Conservation (phyloP, 2,888 invertebrate species). For the Hirtodrosophila alboralis region DNA sequence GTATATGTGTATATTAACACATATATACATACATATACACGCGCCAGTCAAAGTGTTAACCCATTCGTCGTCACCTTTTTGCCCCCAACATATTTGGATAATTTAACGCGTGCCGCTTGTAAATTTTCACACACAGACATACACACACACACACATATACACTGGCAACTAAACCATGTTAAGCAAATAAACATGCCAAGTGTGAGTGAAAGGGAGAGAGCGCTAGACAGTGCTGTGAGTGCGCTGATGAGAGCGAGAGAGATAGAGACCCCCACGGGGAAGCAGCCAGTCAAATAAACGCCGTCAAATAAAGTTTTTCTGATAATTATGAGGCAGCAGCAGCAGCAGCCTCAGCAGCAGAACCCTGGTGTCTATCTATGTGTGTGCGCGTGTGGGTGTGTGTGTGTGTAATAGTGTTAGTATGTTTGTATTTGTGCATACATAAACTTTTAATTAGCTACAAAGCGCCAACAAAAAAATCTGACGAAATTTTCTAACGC, state of each 20-base stretch:
- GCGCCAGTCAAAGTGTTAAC: conserved; percentile 68
- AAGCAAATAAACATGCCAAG: conserved; percentile 70
- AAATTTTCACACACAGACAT: conserved; percentile 63
- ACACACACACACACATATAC: conserved; percentile 24
- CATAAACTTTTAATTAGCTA: conserved; percentile 77
- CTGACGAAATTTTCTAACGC: conserved; percentile 50
- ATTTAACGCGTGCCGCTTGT: conserved; percentile 78
- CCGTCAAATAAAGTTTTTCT: conserved; percentile 75
- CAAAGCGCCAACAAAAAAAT: conserved; percentile 73
- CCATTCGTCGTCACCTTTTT: conserved; percentile 78
- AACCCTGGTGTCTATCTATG: conserved; percentile 15
- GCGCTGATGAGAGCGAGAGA: conserved; percentile 7
- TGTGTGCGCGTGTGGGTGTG: conserved; percentile 21
- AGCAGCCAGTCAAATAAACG: conserved; percentile 77
- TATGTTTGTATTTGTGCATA: conserved; percentile 43
- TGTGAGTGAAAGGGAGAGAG: conserved; percentile 8
- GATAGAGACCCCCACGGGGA: conserved; percentile 28
- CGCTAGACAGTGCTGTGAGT: conserved; percentile 11
- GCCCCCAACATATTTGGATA: conserved; percentile 78
- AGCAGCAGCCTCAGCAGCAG: conserved; percentile 3
- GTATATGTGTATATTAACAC: conserved; percentile 3
- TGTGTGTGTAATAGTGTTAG: conserved; percentile 15
- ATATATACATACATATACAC: conserved; percentile 18
- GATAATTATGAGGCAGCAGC: conserved; percentile 67
- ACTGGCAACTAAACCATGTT: conserved; percentile 73